A percentile compares a stretch with the other conserved stretches of the same genome.
These are phyloP conservation scores for Aplysina aerophoba DNA, from an alignment of 37 sponge, comb jelly and placozoan species.

Conservation along the genomic window DNA sequence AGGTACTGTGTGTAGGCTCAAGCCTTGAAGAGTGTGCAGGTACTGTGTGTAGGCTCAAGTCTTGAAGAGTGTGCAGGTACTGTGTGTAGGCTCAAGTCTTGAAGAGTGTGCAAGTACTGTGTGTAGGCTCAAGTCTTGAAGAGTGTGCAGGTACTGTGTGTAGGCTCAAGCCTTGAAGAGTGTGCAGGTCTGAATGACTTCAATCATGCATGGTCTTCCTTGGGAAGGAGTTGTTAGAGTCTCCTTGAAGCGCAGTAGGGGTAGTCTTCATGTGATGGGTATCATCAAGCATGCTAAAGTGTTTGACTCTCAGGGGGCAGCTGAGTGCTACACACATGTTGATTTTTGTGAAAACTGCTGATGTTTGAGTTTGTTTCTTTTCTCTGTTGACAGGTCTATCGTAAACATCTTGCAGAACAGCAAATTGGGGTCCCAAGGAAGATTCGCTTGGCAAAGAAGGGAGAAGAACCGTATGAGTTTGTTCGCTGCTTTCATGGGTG, in stretches of 20 bases:
- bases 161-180: conserved; percentile 83
- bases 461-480: conserved; percentile 88
- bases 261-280: too few relatives aligned
- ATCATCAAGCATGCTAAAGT: too few relatives aligned
- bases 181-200: background rate
- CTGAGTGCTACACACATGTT: too few relatives aligned
- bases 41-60: conserved; percentile 90
- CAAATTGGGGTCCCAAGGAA: conserved; percentile 46
- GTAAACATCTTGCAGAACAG: conserved; percentile 65
- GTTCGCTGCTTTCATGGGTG: conserved; percentile 95
- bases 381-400: conserved; percentile 73
- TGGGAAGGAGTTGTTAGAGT: too few relatives aligned
- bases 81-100: conserved; percentile 87
- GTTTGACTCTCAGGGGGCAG: too few relatives aligned
- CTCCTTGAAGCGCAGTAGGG: too few relatives aligned
- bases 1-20: conserved; percentile 94
- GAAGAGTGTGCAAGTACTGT: conserved; percentile 93
- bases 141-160: conserved; percentile 93
- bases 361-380: too few relatives aligned
- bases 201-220: too few relatives aligned
- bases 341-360: too few relatives aligned
- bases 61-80: conserved; percentile 90
- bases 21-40: conserved; percentile 88
- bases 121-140: conserved; percentile 89
- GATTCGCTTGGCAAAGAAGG: conserved; percentile 72